These are phyloP conservation scores for Syngnathoides biaculeatus DNA, from an alignment of 2,113 vertebrate species.

Conservation along the genomic window DNA sequence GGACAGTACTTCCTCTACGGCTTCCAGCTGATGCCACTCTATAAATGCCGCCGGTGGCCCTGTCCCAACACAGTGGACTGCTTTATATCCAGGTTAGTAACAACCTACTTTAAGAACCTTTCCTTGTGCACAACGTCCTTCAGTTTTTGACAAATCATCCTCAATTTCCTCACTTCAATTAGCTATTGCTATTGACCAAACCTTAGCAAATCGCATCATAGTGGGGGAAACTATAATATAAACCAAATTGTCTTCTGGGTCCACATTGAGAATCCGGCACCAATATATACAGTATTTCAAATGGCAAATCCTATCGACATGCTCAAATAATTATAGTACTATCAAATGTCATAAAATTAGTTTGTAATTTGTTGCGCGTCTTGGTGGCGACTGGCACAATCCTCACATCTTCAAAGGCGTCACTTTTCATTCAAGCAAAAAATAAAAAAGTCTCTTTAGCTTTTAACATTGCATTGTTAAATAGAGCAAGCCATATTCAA, in stretches of 20 bases:
- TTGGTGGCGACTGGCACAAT: no score
- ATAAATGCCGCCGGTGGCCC: slow-evolving; percentile 82
- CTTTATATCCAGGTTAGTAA: slow-evolving; percentile 70
- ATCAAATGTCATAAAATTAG: no score
- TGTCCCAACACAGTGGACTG: slow-evolving; percentile 73
- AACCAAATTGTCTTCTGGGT: no score
- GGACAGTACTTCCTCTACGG: slow-evolving; percentile 92
- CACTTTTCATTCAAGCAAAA: not conserved
- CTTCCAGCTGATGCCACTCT: slow-evolving; percentile 84
- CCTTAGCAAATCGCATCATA: not conserved
- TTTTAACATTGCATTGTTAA: not conserved
- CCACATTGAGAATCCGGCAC: no score
- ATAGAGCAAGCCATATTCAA: not conserved
- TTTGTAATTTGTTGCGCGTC: no score
- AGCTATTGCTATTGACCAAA: not conserved
- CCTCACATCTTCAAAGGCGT: no score
- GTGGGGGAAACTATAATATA: not conserved
- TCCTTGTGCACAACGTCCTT: not conserved
- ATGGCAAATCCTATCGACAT: no score
- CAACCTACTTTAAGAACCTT: not conserved
- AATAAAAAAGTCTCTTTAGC: not conserved
- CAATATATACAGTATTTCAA: no score
- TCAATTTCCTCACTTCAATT: not conserved
- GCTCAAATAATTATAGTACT: no score
- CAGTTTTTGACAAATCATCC: not conserved